Evolutionary conservation across 2,113 vertebrate species (phyloP), one percentile per base, ranked within the genome.

Genomic region (Tylochromis polylepis): DNA sequence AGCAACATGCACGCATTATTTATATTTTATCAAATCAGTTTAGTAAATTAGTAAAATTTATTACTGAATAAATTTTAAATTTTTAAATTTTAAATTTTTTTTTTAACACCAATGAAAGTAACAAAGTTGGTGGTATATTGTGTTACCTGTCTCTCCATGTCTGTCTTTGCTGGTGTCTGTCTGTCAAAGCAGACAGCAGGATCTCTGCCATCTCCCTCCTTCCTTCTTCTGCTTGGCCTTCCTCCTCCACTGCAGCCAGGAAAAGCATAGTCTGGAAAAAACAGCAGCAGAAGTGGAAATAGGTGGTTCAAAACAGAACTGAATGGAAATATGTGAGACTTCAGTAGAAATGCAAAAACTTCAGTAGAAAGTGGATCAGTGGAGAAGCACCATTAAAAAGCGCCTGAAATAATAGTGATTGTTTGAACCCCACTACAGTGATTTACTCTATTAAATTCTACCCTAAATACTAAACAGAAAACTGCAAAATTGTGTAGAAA

Each of bases 91-190:
- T n/a, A n/a, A n/a, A n/a, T n/a, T n/a, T 65, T 83, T 49, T 83
- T 31, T 65, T 51, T 2, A 53, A 34, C 49, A 72, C 24, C 57
- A 59, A 22, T 14, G n/a, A 31, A 56, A 34, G 53, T 57, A 85
- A 90, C 22, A 85, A 82, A 79, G 85, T 79, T 16, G 12, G 83
- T 65, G 83, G 53, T 81, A 82, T 67, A 87, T 3, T 84, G 80
- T 85, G 65, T 96, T 91, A 99, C 99, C 99, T 98, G 94, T 95
- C 94, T 65, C 96, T 96, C 99, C 99, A 99, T 55, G 97, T 98
- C 91, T 97, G 96, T 88, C 98, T 96, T 87, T 97, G 97, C 85
- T 96, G 97, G 88, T 98, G 98, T 86, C 98, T 96, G 77, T 97
- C 96, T 4, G 93, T 96, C 91, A 99, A 96, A n/a, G 95, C 90